Evolutionary conservation across 2,113 vertebrate genomes (phyloP), one percentile per base, ranked within the genome.

Genomic region (Paracanthobrama guichenoti): DNA sequence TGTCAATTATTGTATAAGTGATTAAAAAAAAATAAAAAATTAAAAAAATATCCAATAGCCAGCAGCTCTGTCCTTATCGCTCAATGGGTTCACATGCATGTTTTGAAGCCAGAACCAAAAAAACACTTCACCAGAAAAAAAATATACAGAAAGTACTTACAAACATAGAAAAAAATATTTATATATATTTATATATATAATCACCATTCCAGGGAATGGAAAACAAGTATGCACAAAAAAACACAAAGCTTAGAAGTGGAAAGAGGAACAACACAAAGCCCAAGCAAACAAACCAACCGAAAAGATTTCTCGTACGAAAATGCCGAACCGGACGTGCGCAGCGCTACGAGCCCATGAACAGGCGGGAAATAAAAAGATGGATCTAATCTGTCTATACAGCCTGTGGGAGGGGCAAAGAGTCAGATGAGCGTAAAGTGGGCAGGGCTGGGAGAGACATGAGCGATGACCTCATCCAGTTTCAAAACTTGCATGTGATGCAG

Each of bases 91-190:
- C 94, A 94, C 95, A 93, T 91, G 95, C 95, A 90, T 79, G 94
- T 94, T 92, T 95, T 92, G 94, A 95, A 96, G 95, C 93, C 92
- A 90, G 94, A 95, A 92, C 93, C 92, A 92, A 92, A 90, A 92
- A 18, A 73, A 72, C 35, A 73, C 90, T 91, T 85, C 90, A 92
- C 87, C 90, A 86, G 90, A 90, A 93, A 87, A n/a, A n/a, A n/a
- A 94, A 96, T 95, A 95, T 94, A 98, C 95, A 95, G 95, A 93
- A 97, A 94, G 95, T 96, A 97, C 96, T 97, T 96, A 98, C 96
- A 96, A 96, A 97, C 95, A 95, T 90, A 96, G 94, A 96, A 93
- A 96, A 96, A 96, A 93, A 91, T 93, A 94, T 94, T 91, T 94
- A 93, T 95, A 92, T 94, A 91, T 92, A 94, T 94, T 88, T 92